Percentiles rank a stretch among this genome's conserved stretches.
phyloP scores from a whole-genome alignment of 2,113 vertebrate species.

The Lophura nycthemera region DNA sequence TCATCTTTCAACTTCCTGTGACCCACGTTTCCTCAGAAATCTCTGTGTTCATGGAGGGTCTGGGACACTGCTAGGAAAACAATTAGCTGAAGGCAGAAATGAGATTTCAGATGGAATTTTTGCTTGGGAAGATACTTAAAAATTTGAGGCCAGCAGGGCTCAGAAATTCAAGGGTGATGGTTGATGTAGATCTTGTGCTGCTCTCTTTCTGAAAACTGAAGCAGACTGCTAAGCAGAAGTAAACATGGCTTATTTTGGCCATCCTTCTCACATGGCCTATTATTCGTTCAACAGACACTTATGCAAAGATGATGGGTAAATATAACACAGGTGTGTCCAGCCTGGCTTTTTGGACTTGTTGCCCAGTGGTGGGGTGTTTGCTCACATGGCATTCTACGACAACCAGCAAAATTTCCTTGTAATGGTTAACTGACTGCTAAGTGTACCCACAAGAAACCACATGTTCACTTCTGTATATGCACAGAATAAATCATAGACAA shows the following conservation, averaged over 20 bases:
- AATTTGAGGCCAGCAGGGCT: background rate
- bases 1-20: background rate
- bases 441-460: background rate
- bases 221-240: background rate
- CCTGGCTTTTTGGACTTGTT: rapidly evolving
- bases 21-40: background rate
- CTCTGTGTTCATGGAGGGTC: rapidly evolving
- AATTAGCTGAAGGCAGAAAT: background rate
- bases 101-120: background rate
- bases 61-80: background rate
- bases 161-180: background rate
- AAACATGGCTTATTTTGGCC: background rate
- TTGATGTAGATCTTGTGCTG: background rate
- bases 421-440: background rate
- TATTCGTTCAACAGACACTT: background rate
- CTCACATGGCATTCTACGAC: rapidly evolving
- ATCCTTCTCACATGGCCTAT: rapidly evolving
- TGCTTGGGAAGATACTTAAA: background rate
- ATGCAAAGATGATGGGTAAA: background rate
- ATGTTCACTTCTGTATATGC: background rate
- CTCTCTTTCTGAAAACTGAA: background rate
- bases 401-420: background rate
- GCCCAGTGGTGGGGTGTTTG: rapidly evolving
- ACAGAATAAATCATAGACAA: background rate
- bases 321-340: rapidly evolving